These are phyloP conservation scores for Streptopelia turtur DNA, from an alignment of 2,797 vertebrate species.

Conservation along the genomic window DNA sequence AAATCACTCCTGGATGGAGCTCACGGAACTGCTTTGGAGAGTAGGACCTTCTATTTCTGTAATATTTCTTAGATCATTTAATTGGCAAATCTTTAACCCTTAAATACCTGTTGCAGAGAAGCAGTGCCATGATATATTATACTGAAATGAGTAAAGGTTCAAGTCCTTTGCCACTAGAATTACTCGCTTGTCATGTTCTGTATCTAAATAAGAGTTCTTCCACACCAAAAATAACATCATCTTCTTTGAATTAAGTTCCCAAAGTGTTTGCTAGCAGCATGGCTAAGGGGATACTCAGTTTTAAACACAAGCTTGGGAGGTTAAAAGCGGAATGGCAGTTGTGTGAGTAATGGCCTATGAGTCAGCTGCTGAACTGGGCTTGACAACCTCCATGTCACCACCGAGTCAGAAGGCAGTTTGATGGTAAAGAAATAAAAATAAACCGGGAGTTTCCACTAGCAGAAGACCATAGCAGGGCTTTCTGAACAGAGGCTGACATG, in stretches of 20 bases:
- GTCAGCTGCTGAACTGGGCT: constrained; percentile 50
- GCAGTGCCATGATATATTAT: background rate
- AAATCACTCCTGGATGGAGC: background rate
- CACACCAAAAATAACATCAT: background rate
- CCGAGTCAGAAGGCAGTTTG: constrained; percentile 39
- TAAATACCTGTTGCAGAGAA: background rate
- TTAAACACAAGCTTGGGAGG: constrained; percentile 26
- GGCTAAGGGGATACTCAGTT: background rate
- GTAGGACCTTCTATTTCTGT: background rate
- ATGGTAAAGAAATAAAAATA: constrained; percentile 19
- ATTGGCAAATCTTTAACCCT: constrained; percentile 23
- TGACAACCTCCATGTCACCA: background rate
- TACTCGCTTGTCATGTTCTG: background rate
- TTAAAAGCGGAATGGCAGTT: constrained; percentile 22
- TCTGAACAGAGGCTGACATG: background rate
- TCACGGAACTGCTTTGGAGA: background rate
- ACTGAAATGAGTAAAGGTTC: background rate
- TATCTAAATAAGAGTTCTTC: background rate
- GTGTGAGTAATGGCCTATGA: constrained; percentile 42
- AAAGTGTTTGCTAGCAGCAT: constrained; percentile 28
- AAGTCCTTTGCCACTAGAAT: background rate
- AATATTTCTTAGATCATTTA: background rate
- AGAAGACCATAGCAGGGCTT: background rate
- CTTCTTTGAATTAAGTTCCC: constrained; percentile 13
- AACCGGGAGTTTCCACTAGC: background rate